Conservation (phyloP, 2,113 vertebrate genomes). For the Echinops telfairi region DNA sequence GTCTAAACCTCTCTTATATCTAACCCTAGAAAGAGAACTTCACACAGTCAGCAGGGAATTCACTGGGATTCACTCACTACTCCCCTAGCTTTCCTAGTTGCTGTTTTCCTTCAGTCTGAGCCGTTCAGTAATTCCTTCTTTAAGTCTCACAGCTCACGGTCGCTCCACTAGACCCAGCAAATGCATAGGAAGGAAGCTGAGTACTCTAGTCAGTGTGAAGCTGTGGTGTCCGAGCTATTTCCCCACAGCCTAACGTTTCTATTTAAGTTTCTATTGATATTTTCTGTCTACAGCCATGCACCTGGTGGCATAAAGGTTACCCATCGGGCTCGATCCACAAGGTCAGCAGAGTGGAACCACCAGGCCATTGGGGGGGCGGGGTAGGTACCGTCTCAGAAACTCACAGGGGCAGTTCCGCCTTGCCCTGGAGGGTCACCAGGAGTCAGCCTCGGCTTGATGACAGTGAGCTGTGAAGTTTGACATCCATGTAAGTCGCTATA, state of each 20-base stretch:
- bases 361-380: no score
- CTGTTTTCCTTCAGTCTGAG: not conserved
- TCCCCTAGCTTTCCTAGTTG: not conserved
- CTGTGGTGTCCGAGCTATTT: not conserved
- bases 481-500: not conserved
- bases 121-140: not conserved
- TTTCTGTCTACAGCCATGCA: not conserved
- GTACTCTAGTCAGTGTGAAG: not conserved
- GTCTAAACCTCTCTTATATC: not conserved
- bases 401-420: no score
- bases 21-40: not conserved
- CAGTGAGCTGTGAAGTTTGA: no score
- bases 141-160: not conserved
- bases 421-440: no score
- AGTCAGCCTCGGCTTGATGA: no score
- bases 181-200: not conserved
- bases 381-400: no score
- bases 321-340: no score
- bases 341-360: no score
- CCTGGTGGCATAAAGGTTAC: no score
- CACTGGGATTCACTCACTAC: not conserved
- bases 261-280: constrained; percentile 11
- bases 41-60: not conserved
- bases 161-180: not conserved
- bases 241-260: not conserved